Conservation (phyloP, 2,113 vertebrate species). For the Merops nubicus region DNA sequence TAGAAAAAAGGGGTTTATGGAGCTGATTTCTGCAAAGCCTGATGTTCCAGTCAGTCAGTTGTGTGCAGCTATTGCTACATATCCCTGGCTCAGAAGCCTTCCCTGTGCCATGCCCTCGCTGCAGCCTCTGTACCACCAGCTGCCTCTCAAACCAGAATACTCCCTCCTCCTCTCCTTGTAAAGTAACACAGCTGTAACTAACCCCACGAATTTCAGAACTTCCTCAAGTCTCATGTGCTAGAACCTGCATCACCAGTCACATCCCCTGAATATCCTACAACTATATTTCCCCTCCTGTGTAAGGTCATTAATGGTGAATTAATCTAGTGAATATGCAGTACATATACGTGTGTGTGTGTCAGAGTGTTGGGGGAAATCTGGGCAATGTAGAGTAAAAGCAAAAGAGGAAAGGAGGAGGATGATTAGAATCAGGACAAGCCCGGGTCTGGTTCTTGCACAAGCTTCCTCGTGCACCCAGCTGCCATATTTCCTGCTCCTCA, state of each 20-base stretch:
- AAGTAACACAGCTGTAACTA: neutral
- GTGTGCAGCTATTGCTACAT: neutral
- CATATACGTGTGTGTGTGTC: rapidly evolving
- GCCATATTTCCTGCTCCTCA: neutral
- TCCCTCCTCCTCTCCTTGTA: neutral
- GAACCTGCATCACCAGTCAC: neutral
- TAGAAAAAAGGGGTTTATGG: neutral
- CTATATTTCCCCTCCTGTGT: neutral
- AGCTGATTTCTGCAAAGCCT: neutral
- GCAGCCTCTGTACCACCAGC: neutral
- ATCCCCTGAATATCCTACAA: neutral
- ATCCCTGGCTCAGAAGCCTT: neutral
- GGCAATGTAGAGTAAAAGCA: neutral
- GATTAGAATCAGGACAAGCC: neutral
- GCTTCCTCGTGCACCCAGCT: neutral
- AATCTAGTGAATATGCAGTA: neutral
- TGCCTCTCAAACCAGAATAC: neutral
- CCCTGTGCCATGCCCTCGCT: neutral
- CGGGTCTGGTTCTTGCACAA: neutral
- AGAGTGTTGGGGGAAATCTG: neutral
- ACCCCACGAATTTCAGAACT: neutral
- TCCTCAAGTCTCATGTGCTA: neutral
- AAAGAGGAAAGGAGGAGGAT: neutral
- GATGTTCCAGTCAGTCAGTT: neutral
- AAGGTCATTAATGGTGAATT: neutral